Evolutionary conservation across 2,888 invertebrate genomes (phyloP), one percentile per base, ranked within the genome.

Genomic region (Coenonympha arcania): DNA sequence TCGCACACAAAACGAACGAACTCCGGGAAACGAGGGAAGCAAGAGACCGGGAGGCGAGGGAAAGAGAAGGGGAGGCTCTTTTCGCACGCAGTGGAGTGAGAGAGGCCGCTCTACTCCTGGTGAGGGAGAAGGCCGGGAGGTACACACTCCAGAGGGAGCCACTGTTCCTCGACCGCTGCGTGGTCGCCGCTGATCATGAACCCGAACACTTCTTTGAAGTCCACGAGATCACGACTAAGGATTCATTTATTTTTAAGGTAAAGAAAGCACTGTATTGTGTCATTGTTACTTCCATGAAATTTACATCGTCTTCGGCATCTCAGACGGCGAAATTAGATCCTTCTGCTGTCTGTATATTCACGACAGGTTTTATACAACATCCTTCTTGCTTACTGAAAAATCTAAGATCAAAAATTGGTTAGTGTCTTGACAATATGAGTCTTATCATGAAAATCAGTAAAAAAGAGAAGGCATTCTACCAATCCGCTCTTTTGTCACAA

Each of bases 151-250:
- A 95, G 63, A 89, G 96, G 87, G 97, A 97, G 73, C 97, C 97
- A 28, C 88, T 97, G 61, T 94, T 93, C 80, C 88, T 98, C 69
- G 95, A 96, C 76, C 90, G 95, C 66, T 96, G 97, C 80, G 94
- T 98, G 58, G 93, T 98, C 50, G 93, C 93, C 47, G 93, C 94
- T 45, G 96, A 96, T 76, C 92, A 94, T 52, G 96, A 96, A 64
- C 92, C 93, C 74, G 95, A 95, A 73, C 96, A 96, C 76, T 95
- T 95, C 79, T 97, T 98, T 76, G 98, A 98, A 88, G 92, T 98
- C 60, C 95, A 96, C 81, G 96, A 97, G 84, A 90, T 95, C 59
- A 92, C 94, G 59, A 93, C 95, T 54, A 96, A 95, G 84, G 97
- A 97, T 77, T 94, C 96, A 50, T 95, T 93, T 82, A 93, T 96